Conservation (phyloP, 2,888 invertebrate species). For the Neocrepidodera transversa region DNA sequence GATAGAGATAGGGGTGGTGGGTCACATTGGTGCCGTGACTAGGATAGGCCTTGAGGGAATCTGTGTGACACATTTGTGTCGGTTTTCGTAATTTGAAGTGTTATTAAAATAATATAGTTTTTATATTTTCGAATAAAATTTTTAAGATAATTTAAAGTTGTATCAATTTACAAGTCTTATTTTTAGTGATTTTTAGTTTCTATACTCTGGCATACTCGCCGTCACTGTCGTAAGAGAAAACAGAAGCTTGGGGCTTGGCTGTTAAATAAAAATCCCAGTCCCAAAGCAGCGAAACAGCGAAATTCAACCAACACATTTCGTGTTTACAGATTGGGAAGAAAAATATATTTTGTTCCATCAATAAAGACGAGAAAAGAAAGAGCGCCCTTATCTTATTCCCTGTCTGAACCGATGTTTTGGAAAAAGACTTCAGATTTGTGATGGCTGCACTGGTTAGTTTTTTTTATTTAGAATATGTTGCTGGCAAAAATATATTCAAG, state of each 20-base stretch:
- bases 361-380: constrained; percentile 10
- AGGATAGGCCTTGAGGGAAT: too few species aligned
- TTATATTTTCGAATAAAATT: too few species aligned
- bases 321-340: constrained; percentile 4
- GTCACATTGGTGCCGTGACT: too few species aligned
- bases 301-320: constrained; percentile 4
- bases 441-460: background rate
- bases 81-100: too few species aligned
- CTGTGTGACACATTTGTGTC: too few species aligned
- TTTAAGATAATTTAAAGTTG: too few species aligned
- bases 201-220: too few species aligned
- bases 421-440: background rate
- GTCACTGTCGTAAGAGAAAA: background rate
- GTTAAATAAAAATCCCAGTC: constrained; percentile 1
- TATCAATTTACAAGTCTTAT: too few species aligned
- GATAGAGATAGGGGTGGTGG: too few species aligned
- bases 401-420: background rate
- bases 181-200: too few species aligned
- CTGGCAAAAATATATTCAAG: background rate
- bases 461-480: background rate
- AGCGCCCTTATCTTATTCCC: background rate
- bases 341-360: constrained; percentile 2
- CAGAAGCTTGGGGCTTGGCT: background rate
- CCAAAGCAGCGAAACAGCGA: background rate
- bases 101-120: too few species aligned